A percentile compares a stretch with the other conserved stretches of the same genome.
phyloP scores from a whole-genome alignment of 1,140 invertebrate species.

The Augochlora pura region DNA sequence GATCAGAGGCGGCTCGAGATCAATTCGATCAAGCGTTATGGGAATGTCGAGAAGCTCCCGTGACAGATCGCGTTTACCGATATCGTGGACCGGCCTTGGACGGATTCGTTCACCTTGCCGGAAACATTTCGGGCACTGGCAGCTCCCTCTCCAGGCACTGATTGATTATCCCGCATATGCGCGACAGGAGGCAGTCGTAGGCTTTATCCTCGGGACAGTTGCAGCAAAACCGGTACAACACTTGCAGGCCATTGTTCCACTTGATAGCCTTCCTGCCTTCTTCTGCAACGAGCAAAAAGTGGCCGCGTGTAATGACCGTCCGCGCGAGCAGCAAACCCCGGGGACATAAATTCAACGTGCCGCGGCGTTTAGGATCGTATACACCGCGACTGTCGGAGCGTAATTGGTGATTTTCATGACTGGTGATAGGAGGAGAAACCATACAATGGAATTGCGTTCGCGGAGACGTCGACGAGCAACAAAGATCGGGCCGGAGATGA shows the following conservation, averaged over 20 bases:
- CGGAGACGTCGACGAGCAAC: no score
- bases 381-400: no score
- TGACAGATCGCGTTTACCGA: no score
- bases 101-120: slow-evolving; percentile 71
- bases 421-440: no score
- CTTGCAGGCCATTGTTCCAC: slow-evolving; percentile 82
- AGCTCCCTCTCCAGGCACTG: slow-evolving; percentile 84
- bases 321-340: not conserved
- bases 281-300: slow-evolving; percentile 76
- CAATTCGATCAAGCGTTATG: no score
- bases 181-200: slow-evolving; percentile 83
- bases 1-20: no score
- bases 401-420: no score
- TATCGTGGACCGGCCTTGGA: slow-evolving; percentile 29
- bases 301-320: slow-evolving; percentile 12
- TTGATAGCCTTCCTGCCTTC: slow-evolving; percentile 82
- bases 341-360: slow-evolving; percentile 10
- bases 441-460: no score
- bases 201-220: slow-evolving; percentile 84
- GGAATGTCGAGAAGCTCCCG: no score
- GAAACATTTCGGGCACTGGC: slow-evolving; percentile 82
- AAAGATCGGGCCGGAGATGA: no score
- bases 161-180: slow-evolving; percentile 84
- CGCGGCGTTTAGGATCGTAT: not conserved
- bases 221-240: slow-evolving; percentile 83